These are phyloP conservation scores for Phoeniculus purpureus DNA, from an alignment of 2,797 vertebrate genomes.

Conservation along the genomic window DNA sequence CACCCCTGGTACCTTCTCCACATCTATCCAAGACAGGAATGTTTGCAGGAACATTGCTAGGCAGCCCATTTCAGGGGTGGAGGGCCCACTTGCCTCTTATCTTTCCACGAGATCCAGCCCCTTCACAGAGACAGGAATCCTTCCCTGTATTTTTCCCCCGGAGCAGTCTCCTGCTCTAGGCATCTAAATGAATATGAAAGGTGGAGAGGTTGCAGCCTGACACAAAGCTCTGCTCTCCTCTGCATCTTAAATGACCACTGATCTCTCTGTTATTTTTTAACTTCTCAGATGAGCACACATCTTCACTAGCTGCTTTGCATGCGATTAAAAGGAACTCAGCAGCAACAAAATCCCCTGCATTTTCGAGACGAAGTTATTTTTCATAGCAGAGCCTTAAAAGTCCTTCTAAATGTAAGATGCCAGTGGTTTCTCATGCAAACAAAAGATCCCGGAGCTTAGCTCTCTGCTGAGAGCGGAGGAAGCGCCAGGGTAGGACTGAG, in stretches of 20 bases:
- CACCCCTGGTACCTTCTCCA: neutral
- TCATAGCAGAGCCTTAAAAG: slow-evolving; percentile 44
- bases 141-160: neutral
- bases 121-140: slow-evolving; percentile 4
- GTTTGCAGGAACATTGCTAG: neutral
- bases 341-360: neutral
- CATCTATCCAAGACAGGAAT: neutral
- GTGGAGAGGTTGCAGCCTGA: slow-evolving; percentile 12
- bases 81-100: neutral
- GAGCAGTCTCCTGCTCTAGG: neutral
- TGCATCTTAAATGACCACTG: neutral
- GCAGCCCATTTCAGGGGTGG: neutral
- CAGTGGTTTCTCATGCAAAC: slow-evolving; percentile 72
- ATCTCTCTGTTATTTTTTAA: neutral
- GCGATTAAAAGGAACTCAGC: neutral
- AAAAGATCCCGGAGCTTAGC: slow-evolving; percentile 57
- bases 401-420: slow-evolving; percentile 59
- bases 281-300: neutral
- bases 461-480: slow-evolving; percentile 51
- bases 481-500: slow-evolving; percentile 50
- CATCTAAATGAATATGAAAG: slow-evolving; percentile 35
- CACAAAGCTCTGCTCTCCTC: slow-evolving; percentile 2
- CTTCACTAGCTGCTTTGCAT: neutral
- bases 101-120: neutral
- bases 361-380: slow-evolving; percentile 43